These are phyloP conservation scores for Neopipo cinnamomea DNA, from an alignment of 2,113 vertebrate species.

Conservation along the genomic window DNA sequence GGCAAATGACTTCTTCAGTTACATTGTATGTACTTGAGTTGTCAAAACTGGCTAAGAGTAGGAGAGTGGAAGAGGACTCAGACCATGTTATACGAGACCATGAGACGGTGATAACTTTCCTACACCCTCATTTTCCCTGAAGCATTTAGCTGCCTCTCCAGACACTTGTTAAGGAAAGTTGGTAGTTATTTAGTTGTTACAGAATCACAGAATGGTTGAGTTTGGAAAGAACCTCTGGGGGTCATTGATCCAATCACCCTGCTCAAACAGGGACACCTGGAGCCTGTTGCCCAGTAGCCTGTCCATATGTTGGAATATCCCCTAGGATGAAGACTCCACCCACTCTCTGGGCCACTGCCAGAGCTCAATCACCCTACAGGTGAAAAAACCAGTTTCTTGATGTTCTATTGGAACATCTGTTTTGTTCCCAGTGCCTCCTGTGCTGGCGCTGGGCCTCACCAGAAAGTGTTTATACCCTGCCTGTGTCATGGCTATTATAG, in stretches of 20 bases:
- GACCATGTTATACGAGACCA: background rate
- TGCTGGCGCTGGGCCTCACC: background rate
- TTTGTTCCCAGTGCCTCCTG: background rate
- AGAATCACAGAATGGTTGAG: background rate
- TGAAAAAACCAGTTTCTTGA: background rate
- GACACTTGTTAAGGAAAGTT: background rate
- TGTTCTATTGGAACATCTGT: background rate
- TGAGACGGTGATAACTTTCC: background rate
- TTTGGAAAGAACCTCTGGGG: background rate
- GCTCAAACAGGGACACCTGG: background rate
- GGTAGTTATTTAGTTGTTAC: background rate
- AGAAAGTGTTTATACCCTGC: background rate
- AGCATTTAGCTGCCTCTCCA: background rate
- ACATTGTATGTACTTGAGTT: background rate
- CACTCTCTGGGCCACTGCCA: background rate
- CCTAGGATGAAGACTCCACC: background rate
- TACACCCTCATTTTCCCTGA: background rate
- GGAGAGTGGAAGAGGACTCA: background rate
- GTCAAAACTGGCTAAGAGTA: background rate
- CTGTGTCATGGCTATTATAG: background rate
- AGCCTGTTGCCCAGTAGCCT: background rate
- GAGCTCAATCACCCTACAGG: background rate
- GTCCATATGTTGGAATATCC: background rate
- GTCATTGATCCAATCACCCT: fast-evolving
- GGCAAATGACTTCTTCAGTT: background rate